Base-by-base conservation (phyloP, 2,113 vertebrate species). In the Lonchura striata region DNA sequence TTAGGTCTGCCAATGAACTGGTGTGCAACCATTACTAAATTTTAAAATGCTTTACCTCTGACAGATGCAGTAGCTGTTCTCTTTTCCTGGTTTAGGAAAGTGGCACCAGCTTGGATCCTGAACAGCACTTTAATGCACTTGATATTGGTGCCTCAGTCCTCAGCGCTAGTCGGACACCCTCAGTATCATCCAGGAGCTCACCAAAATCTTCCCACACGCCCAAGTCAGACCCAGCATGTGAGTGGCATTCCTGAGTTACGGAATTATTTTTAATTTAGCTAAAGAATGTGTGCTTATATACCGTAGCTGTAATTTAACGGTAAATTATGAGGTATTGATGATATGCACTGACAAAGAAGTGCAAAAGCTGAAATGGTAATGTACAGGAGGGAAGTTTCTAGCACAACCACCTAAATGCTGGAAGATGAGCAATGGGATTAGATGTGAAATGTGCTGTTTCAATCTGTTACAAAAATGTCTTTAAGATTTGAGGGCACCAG, bases 151-250 rank as follows among this genome's bases (percentile, higher is more conserved):
- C 97, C 90, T 96, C 98, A 9, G 90, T 98, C 90, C 97, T 98
- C 49, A 94, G 84, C 4, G 7, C 97, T 91, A 98, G 96, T 50
- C 96, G 95, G 50, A 98, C 98, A 2, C 97, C 98, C 8, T 98
- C 98, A 2, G 97, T 88, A 3, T 98, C 98, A 61, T 98, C 98
- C 56, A 97, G 97, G 77, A 98, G 97, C 74, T 98, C 98, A 6
- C 97, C 96, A 87, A 98, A 98, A 95, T 98, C 98, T 92, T 98
- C 97, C 7, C 96, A 95, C 82, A 97, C 97, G 8, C 96, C 98
- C 71, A 92, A 97, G 83, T 98, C 98, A 1, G 98, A 98, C 30
- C 95, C 97, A 59, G 60, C 97, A 85, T 97, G 98, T 98, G 94
- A 98, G 98, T 98, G 49, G 66, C 60, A 71, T 82, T 82, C 39